These are phyloP conservation scores for Gymnothorax javanicus DNA, from an alignment of 2,797 vertebrate genomes.

Conservation along the genomic window DNA sequence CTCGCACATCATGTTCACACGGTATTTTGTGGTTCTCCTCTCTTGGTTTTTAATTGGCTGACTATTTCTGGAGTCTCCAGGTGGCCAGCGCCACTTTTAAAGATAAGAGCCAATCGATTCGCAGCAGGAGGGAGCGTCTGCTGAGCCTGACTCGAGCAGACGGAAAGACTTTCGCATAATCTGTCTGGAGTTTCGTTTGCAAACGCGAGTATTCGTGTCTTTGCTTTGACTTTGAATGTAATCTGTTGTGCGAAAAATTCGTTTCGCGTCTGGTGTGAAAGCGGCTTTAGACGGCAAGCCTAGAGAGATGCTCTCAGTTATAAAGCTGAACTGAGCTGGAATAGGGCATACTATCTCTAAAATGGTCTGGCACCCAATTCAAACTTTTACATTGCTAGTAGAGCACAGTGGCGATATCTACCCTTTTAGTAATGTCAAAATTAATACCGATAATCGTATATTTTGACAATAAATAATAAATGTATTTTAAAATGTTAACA, in stretches of 20 bases:
- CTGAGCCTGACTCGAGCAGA: neutral
- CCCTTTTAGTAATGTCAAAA: neutral
- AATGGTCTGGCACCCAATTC: neutral
- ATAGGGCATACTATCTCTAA: neutral
- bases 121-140: conserved; percentile 4
- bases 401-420: neutral
- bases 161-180: conserved; percentile 9
- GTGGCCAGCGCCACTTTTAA: conserved; percentile 29
- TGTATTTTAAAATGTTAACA: neutral
- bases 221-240: too few relatives aligned
- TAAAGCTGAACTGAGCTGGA: neutral
- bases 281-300: neutral
- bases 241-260: too few relatives aligned
- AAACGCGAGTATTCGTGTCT: neutral
- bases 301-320: neutral
- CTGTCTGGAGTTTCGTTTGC: neutral
- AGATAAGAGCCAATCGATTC: conserved; percentile 38
- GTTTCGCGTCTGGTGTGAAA: too few relatives aligned
- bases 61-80: conserved; percentile 15
- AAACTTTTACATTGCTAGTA: neutral
- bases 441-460: neutral
- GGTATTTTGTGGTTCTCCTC: neutral
- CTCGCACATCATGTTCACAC: neutral
- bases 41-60: conserved; percentile 32
- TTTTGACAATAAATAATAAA: neutral